Evolutionary conservation across 2,888 invertebrate genomes (phyloP), one percentile per base, ranked within the genome.

Genomic region (Lydus trimaculatus): DNA sequence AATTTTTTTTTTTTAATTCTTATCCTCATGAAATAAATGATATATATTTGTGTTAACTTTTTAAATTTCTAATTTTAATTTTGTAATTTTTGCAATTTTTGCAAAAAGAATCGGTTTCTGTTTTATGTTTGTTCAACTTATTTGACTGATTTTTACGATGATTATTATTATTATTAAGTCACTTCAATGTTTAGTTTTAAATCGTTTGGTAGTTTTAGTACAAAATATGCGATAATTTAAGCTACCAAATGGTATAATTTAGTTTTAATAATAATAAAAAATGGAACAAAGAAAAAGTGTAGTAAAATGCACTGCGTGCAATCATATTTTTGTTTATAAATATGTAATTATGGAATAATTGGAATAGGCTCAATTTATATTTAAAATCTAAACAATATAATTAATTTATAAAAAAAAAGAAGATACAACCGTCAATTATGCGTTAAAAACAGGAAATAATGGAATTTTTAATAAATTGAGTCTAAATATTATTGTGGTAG

Each of bases 401-500:
- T 17, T 48, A 9, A 48, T 48, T 48, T 20, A n/a, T n/a, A n/a
- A n/a, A n/a, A n/a, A n/a, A n/a, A 20, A 20, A 20, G 6, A 20
- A 20, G 7, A 20, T 8, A 7, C 20, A n/a, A n/a, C 11, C 48
- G 48, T 48, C 48, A 48, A 48, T 48, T 48, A 48, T 48, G 2
- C 48, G 48, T 3, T 9, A 9, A 7, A 20, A 48, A 0, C 2
- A 20, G 2, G 36, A n/a, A n/a, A n/a, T n/a, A n/a, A n/a, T 43
- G 43, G 5, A 17, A 8, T 6, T n/a, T 43, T 43, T 20, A 20
- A 65, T 68, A 67, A 63, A 59, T 65, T 75, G 71, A 66, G 67
- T 69, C 66, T 71, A 65, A 70, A 68, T 67, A 56, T 73, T 62
- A 69, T 73, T 68, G 72, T 75, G 73, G 66, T 72, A 75, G 71